Percentiles rank a stretch among this genome's conserved stretches.
phyloP scores from a whole-genome alignment of 2,113 vertebrate genomes.

The Orcinus orca region DNA sequence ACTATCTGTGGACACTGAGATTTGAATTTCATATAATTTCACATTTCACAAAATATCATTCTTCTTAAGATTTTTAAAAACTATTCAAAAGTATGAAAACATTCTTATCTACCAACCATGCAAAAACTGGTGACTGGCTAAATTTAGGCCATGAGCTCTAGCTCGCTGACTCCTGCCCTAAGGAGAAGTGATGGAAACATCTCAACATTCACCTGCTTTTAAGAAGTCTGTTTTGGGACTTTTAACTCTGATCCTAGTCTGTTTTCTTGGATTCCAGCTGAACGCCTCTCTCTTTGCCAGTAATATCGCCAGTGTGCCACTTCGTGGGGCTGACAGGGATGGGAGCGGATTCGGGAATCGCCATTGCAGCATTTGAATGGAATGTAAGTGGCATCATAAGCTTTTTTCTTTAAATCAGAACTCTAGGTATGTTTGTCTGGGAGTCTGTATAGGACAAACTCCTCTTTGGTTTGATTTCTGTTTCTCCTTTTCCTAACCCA shows the following conservation, averaged over 20 bases:
- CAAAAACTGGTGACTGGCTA: not conserved
- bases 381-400: conserved; percentile 86
- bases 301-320: conserved; percentile 95
- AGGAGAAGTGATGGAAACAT: not conserved
- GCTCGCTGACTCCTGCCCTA: not conserved
- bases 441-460: not conserved
- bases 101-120: not conserved
- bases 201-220: no score
- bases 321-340: conserved; percentile 96
- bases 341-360: conserved; percentile 89
- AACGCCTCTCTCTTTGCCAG: conserved; percentile 97
- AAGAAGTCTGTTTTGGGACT: not conserved
- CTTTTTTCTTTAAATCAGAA: not conserved
- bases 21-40: not conserved
- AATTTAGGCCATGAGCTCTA: accelerated
- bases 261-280: conserved; percentile 84
- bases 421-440: not conserved
- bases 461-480: not conserved
- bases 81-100: not conserved
- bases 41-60: not conserved
- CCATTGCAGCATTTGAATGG: conserved; percentile 93
- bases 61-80: not conserved
- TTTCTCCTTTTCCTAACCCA: not conserved
- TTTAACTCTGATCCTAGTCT: not conserved
- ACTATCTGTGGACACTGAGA: not conserved